These are phyloP conservation scores for Drosophila paulistorum DNA, from an alignment of 1,140 invertebrate genomes.

Conservation along the genomic window DNA sequence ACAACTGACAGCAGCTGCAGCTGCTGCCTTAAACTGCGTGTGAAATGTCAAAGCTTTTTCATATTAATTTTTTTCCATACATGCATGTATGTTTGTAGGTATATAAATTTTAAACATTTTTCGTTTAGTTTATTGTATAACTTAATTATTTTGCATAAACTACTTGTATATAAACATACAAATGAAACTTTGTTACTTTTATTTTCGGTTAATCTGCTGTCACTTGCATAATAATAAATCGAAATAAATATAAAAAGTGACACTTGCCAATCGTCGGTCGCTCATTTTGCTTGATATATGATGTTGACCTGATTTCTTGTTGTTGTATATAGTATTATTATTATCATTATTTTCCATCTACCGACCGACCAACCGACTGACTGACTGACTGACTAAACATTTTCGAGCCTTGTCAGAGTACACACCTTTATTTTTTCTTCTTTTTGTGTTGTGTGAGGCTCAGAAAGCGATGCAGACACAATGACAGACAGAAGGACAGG, in stretches of 20 bases:
- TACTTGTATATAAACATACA: conserved; percentile 10
- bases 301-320: conserved; percentile 62
- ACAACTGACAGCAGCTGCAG: conserved; percentile 9
- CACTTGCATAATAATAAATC: conserved; percentile 68
- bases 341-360: conserved; percentile 57
- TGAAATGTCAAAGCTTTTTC: conserved; percentile 63
- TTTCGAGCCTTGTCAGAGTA: conserved; percentile 47
- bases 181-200: conserved; percentile 6
- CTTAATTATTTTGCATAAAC: conserved; percentile 64
- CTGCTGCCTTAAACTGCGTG: conserved; percentile 59
- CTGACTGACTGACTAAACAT: conserved; percentile 43
- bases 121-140: conserved; percentile 44
- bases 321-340: conserved; percentile 46
- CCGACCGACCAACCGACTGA: conserved; percentile 53
- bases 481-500: conserved; percentile 33
- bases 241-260: conserved; percentile 69
- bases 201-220: conserved; percentile 27
- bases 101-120: conserved; percentile 60
- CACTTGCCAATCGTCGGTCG: conserved; percentile 66
- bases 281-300: conserved; percentile 56
- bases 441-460: too few species aligned
- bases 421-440: conserved; percentile 49
- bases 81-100: background rate
- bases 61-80: background rate
- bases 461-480: background rate